phyloP scores from a whole-genome alignment of 2,113 vertebrate genomes.

The Cacatua alba region DNA sequence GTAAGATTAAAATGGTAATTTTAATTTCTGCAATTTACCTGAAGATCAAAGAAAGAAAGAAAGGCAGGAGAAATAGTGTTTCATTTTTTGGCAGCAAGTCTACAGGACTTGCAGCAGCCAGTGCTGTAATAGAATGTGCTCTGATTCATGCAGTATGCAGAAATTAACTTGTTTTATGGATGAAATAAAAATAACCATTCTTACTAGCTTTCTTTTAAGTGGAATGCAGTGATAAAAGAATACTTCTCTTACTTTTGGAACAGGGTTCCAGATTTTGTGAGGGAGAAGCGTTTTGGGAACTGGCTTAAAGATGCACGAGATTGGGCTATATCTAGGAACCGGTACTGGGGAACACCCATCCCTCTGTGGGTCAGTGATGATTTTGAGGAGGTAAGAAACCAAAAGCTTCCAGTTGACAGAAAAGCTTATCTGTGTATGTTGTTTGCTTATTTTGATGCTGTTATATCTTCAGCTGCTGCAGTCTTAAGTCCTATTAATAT shows the following conservation, averaged over 20 bases:
- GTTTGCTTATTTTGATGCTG: not conserved
- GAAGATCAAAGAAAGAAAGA: not conserved
- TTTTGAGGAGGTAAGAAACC: conserved; percentile 83
- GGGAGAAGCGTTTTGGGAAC: conserved; percentile 96
- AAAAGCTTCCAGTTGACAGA: not conserved
- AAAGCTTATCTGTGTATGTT: not conserved
- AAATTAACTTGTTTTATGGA: not conserved
- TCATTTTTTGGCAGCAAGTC: not conserved
- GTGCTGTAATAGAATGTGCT: not conserved
- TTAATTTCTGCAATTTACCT: not conserved
- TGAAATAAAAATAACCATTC: not conserved
- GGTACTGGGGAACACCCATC: conserved; percentile 98
- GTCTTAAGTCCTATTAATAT: not conserved
- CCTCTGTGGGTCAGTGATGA: conserved; percentile 96
- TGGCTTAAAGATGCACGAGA: conserved; percentile 95
- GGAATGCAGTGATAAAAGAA: not conserved
- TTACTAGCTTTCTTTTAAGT: not conserved
- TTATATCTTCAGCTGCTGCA: not conserved
- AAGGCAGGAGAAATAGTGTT: not conserved
- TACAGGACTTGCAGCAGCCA: accelerated
- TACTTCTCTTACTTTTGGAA: not conserved
- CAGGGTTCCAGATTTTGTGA: conserved; percentile 97
- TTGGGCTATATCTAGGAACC: conserved; percentile 95
- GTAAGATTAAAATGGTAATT: not conserved
- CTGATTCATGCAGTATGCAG: accelerated